Evolutionary conservation across 2,113 vertebrate species (phyloP).

Genomic region (Fulmarus glacialis): DNA sequence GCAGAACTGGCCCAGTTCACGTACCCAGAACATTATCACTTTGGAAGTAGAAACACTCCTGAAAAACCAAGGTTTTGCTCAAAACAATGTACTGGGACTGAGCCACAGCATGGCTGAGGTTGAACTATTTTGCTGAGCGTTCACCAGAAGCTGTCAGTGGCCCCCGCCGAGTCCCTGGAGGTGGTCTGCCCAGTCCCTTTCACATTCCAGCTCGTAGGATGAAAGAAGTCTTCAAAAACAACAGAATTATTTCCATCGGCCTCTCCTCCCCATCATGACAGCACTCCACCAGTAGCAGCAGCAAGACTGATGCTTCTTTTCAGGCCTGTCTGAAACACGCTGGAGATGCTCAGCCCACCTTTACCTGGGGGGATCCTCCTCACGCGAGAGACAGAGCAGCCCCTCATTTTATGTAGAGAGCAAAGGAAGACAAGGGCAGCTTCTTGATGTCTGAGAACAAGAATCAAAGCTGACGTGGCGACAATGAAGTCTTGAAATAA

Average conservation of each 20-base stretch:
- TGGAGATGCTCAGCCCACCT: not conserved
- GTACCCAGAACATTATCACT: not conserved
- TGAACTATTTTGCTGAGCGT: not conserved
- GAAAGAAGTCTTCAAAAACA: not conserved
- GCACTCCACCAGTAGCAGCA: not conserved
- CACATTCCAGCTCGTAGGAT: not conserved
- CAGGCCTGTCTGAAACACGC: fast-evolving
- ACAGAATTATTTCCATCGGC: not conserved
- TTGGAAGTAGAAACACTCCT: not conserved
- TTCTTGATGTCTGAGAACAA: not conserved
- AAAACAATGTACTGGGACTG: not conserved
- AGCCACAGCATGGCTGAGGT: not conserved
- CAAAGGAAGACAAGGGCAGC: not conserved
- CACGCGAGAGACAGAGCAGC: not conserved
- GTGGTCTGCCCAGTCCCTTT: not conserved
- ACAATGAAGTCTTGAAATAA: not conserved
- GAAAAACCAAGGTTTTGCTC: not conserved
- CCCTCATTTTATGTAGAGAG: fast-evolving
- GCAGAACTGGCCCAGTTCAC: not conserved
- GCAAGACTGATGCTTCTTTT: not conserved
- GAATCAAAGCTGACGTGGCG: not conserved
- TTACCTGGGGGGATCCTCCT: too few species aligned
- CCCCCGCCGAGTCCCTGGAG: not conserved
- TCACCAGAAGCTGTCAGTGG: too few species aligned
- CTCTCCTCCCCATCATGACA: not conserved